These are phyloP conservation scores for Solen grandis DNA, from an alignment of 1,140 invertebrate species.

Conservation along the genomic window DNA sequence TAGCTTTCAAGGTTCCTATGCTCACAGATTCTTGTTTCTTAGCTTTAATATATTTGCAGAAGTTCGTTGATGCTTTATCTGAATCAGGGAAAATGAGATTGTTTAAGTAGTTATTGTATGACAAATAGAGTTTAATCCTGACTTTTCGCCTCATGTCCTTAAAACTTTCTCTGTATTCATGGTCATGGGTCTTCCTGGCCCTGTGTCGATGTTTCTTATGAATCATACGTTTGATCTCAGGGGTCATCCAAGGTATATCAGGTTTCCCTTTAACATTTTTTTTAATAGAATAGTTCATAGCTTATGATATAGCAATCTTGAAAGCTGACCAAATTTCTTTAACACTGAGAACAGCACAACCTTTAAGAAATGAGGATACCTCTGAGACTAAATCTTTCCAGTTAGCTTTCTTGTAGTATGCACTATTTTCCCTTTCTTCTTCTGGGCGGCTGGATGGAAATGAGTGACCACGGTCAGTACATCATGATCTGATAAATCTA, in stretches of 20 bases:
- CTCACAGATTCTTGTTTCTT: conserved; percentile 29
- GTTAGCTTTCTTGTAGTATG: conserved; percentile 19
- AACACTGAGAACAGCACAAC: neutral
- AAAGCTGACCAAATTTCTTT: neutral
- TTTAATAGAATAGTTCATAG: neutral
- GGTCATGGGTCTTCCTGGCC: too few relatives aligned
- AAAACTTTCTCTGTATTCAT: neutral
- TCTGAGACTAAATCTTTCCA: neutral
- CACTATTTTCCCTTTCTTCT: neutral
- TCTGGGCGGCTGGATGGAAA: neutral
- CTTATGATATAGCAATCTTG: neutral
- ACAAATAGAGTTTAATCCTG: conserved; percentile 26
- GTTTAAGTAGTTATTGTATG: conserved; percentile 32
- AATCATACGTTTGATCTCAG: conserved; percentile 20
- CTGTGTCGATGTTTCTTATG: neutral
- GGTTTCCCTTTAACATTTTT: conserved; percentile 18
- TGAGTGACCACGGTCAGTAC: neutral
- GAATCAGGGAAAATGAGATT: conserved; percentile 40
- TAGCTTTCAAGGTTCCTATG: conserved; percentile 37
- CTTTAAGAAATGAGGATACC: neutral
- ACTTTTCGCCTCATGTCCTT: neutral
- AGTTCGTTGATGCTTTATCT: conserved; percentile 39
- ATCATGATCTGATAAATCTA: too few relatives aligned
- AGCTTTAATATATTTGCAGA: conserved; percentile 48
- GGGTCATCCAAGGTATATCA: too few relatives aligned